Evolutionary conservation across 2,888 invertebrate species (phyloP).

Genomic region (Drosophila setosimentum): DNA sequence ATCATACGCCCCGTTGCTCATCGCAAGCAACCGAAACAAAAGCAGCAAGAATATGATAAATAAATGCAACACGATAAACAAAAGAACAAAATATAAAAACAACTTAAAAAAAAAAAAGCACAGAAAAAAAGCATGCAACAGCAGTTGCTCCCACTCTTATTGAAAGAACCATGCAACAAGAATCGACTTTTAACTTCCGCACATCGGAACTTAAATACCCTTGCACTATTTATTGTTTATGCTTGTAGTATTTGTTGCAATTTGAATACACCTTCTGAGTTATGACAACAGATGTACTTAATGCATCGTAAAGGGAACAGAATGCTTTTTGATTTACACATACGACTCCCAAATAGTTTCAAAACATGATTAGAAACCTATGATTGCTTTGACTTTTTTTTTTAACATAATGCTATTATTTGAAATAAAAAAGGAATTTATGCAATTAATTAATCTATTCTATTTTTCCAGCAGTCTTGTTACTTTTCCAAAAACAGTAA

Average conservation of each 20-base stretch:
- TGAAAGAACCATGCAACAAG: neutral
- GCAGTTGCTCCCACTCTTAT: conserved; percentile 37
- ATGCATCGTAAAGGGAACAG: neutral
- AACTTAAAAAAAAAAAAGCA: conserved; percentile 7
- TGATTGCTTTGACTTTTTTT: neutral
- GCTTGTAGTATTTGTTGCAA: neutral
- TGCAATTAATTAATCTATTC: neutral
- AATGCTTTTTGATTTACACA: neutral
- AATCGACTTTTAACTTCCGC: neutral
- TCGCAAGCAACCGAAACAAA: conserved; percentile 52
- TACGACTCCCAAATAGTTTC: neutral
- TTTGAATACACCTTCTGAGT: neutral
- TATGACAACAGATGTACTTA: neutral
- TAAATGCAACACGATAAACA: conserved; percentile 60
- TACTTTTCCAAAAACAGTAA: neutral
- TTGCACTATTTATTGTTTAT: neutral
- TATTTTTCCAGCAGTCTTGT: neutral
- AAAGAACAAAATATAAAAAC: conserved; percentile 14
- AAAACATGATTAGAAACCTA: neutral
- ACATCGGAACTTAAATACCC: conserved; percentile 11
- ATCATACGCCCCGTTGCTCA: conserved; percentile 75
- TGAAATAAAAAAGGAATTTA: neutral
- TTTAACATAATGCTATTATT: neutral
- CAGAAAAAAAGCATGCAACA: conserved; percentile 49
- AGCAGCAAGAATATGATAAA: conserved; percentile 69